Conservation (phyloP, 92 coral and sea anemone species). For the Virgularia gustaviana region DNA sequence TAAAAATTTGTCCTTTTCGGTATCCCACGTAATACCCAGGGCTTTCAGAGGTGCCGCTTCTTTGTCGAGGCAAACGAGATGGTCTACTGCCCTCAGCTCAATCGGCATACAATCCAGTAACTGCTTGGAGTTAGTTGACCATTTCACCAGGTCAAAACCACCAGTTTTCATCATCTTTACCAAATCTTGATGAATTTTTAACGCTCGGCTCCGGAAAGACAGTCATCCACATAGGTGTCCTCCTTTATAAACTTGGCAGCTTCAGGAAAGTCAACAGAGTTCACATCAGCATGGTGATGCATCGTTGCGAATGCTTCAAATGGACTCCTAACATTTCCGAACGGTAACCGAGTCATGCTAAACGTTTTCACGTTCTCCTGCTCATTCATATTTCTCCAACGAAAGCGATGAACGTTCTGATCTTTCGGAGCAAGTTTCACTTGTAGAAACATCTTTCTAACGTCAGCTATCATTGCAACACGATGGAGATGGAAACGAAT, state of each 20-base stretch:
- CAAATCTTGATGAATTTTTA: slow-evolving; percentile 19
- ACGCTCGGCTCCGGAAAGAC: slow-evolving; percentile 35
- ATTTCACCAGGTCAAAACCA: slow-evolving; percentile 49
- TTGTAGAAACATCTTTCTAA: slow-evolving; percentile 52
- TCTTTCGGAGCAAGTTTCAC: slow-evolving; percentile 31
- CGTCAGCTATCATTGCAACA: slow-evolving; percentile 40
- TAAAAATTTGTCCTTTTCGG: slow-evolving; percentile 5
- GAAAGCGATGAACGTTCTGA: slow-evolving; percentile 38
- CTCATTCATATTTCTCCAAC: slow-evolving; percentile 47
- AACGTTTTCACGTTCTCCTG: slow-evolving; percentile 29
- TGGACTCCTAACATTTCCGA: slow-evolving; percentile 47
- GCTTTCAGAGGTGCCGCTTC: slow-evolving; percentile 35
- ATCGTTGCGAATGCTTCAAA: slow-evolving; percentile 37
- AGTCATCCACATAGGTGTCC: slow-evolving; percentile 45
- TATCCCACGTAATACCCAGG: slow-evolving; percentile 38
- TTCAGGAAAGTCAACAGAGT: slow-evolving; percentile 17
- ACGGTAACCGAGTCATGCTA: slow-evolving; percentile 50
- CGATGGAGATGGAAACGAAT: slow-evolving; percentile 36
- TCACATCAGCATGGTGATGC: slow-evolving; percentile 9
- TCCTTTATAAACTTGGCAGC: slow-evolving; percentile 26
- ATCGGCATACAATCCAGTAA: slow-evolving; percentile 16
- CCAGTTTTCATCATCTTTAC: slow-evolving; percentile 26
- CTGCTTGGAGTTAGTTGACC: slow-evolving; percentile 37
- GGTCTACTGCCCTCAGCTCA: background rate
- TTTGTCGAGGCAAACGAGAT: slow-evolving; percentile 2